Evolutionary conservation across 2,888 invertebrate genomes (phyloP), one percentile per base, ranked within the genome.

Genomic region (Drosophila ochracea): DNA sequence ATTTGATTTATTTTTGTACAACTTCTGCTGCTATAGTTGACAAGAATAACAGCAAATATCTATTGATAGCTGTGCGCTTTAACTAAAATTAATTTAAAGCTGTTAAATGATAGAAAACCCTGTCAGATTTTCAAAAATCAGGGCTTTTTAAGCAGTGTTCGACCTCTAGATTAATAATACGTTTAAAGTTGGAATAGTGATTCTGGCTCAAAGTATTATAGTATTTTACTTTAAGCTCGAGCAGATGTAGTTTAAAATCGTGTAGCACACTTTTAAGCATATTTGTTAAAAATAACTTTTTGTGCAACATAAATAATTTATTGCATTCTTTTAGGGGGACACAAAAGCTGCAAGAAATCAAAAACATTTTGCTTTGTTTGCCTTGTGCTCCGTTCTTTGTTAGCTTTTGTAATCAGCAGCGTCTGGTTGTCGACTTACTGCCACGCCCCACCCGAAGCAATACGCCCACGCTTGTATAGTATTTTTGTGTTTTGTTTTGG

Each of bases 401-500:
- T 71, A 13, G 72, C 41, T 72, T 66, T 41, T 31, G 16, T 68
- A 73, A 77, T 80, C 65, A 60, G 53, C 67, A 52, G 53, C 52
- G 28, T 11, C 49, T 54, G 39, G 31, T 28, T 30, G 30, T 13
- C 37, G 37, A 41, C 41, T 13, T 47, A 30, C 30, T 21, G 21
- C 39, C 55, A 52, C 68, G 37, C 61, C 28, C 43, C 54, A 31
- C n/a, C 1, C 37, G 2, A 16, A 19, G 10, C 54, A 10, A 16
- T 16, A 25, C 61, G 39, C 73, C 76, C 30, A 70, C 76, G 55
- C 67, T 54, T 52, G 35, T 9, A 33, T 41, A 72, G 59, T 85
- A 78, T 85, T 85, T 82, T 90, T 82, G 74, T 76, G 72, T 75
- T 89, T 87, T 89, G 89, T 90, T 90, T 83, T 90, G 89, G 69